These are phyloP conservation scores for Galerucella calmariensis DNA, from an alignment of 2,888 invertebrate species.

Conservation along the genomic window DNA sequence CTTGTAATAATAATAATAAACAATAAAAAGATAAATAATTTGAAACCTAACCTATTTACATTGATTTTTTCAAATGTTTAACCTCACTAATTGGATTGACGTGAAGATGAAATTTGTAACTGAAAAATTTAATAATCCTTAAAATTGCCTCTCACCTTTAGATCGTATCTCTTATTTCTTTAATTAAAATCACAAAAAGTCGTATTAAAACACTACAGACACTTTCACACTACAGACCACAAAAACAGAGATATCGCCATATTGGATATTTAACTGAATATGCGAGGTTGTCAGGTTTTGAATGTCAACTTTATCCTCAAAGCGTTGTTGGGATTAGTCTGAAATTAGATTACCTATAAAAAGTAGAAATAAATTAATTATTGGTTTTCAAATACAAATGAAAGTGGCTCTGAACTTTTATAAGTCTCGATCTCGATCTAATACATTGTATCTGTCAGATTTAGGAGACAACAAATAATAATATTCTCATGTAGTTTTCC, in stretches of 20 bases:
- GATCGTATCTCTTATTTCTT: conserved; percentile 18
- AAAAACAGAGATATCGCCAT: conserved; percentile 52
- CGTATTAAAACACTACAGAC: conserved; percentile 26
- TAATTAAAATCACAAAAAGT: conserved; percentile 35
- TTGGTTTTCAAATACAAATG: background rate
- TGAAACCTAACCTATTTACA: conserved; percentile 15
- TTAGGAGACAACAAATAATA: too few species aligned
- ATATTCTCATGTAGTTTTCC: too few species aligned
- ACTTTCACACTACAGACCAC: conserved; percentile 42
- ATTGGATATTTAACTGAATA: conserved; percentile 47
- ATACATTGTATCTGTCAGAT: too few species aligned
- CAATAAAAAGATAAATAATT: conserved; percentile 15
- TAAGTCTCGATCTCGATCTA: too few species aligned
- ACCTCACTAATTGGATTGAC: conserved; percentile 30
- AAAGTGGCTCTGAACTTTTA: background rate
- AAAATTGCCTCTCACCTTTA: conserved; percentile 16
- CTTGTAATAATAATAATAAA: conserved; percentile 3
- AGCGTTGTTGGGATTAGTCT: background rate
- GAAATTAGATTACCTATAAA: background rate
- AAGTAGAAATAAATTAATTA: background rate
- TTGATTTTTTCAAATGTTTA: conserved; percentile 32
- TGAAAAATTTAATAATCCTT: conserved; percentile 13
- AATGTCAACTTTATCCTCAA: conserved; percentile 9
- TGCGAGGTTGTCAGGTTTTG: conserved; percentile 21
- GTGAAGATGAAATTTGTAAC: conserved; percentile 9